Evolutionary conservation across 1,140 invertebrate genomes (phyloP).

Genomic region (Acromyrmex heyeri): DNA sequence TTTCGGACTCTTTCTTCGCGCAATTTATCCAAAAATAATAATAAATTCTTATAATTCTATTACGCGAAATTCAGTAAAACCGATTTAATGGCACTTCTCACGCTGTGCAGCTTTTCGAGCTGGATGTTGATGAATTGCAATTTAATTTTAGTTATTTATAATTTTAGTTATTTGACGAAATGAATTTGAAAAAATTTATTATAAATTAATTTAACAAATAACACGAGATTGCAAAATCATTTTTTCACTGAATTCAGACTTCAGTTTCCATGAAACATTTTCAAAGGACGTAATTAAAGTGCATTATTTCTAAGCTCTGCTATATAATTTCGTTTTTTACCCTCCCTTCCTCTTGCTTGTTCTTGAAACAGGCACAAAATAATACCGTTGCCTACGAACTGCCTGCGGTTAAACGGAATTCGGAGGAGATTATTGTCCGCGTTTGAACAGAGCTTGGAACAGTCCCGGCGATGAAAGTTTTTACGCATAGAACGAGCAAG

Average conservation of each 20-base stretch:
- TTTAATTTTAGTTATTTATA: neutral
- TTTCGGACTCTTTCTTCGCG: slow-evolving; percentile 39
- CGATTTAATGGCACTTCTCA: neutral
- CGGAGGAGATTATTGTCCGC: slow-evolving; percentile 54
- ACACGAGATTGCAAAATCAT: neutral
- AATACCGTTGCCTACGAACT: slow-evolving; percentile 30
- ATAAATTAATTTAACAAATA: neutral
- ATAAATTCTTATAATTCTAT: slow-evolving; percentile 49
- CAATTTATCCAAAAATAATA: slow-evolving; percentile 48
- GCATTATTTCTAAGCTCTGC: slow-evolving; percentile 28
- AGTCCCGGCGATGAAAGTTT: slow-evolving; percentile 49
- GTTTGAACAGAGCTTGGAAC: slow-evolving; percentile 7
- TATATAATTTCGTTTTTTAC: slow-evolving; percentile 24
- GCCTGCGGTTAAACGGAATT: slow-evolving; percentile 51
- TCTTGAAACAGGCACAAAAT: slow-evolving; percentile 34
- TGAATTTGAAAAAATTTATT: neutral
- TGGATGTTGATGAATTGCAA: slow-evolving; percentile 12
- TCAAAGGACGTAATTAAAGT: slow-evolving; percentile 33
- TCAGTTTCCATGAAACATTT: neutral
- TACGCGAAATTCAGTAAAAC: slow-evolving; percentile 34
- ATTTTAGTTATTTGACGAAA: neutral
- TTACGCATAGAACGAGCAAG: slow-evolving; percentile 32
- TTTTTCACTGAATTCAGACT: slow-evolving; percentile 7
- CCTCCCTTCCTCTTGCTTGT: neutral
- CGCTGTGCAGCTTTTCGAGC: neutral